Evolutionary conservation across 2,888 invertebrate genomes (phyloP), one percentile per base, ranked within the genome.

Genomic region (Cenopis cana): DNA sequence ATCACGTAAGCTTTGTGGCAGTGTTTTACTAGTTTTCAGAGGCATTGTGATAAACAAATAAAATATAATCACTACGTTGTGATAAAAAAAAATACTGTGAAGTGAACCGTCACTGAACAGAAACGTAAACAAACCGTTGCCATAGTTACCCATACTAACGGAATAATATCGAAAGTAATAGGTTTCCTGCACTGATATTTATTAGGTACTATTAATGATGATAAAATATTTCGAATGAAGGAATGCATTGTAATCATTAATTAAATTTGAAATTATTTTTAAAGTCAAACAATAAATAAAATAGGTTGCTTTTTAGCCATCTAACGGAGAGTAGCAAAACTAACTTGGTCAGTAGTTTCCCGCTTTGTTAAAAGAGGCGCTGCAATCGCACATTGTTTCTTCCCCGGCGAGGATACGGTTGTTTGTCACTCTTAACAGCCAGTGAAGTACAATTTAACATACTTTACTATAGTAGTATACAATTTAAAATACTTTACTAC

Each of bases 111-210:
- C 41, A 65, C 17, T 38, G 11, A 64, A 11, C 62, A 41, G 52
- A 55, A 72, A 61, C 65, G 70, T 72, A 76, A 74, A 77, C 75
- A 75, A 72, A 29, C 18, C 68, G 80, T 83, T 77, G 75, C 64
- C 66, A 80, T 82, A 73, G 79, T 33, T 74, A 83, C 79, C 12
- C 14, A 41, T 46, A n/a, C n/a, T n/a, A n/a, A n/a, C n/a, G n/a
- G n/a, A 33, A 4, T 24, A 24, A 24, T 33, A 33, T 5, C 33
- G 33, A 8, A 33, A 33, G 5, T 33, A 5, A 8, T n/a, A n/a
- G 46, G n/a, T 8, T 41, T 4, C 9, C 24, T 24, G 24, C 1
- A 24, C 24, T 33, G 9, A 33, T n/a, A n/a, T n/a, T 8, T 8
- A 33, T 33, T 5, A 5, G 6, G 5, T 33, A 8, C 33, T 8